Evolutionary conservation across 2,113 vertebrate species (phyloP), one percentile per base, ranked within the genome.

Genomic region (Canis aureus): DNA sequence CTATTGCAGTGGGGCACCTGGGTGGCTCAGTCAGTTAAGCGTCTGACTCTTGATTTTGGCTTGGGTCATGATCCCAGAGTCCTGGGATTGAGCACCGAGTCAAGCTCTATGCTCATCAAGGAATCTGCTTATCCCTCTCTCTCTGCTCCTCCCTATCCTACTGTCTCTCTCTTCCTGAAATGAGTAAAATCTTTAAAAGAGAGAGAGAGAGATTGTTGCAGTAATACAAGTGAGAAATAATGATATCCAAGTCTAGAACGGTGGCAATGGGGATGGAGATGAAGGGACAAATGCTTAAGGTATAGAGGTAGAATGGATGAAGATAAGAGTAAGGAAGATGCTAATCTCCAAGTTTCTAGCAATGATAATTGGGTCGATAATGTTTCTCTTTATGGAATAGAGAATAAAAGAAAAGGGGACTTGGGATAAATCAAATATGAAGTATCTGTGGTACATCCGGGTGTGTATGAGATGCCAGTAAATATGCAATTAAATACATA

Each of bases 221-320:
- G 57, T 80, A 80, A 91, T 49, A 62, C 11, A 86, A 89, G 25
- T 89, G 53, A 96, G 57, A 96, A 93, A 78, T 89, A 62, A 85
- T 85, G 20, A 35, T 29, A 22, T 69, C 29, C 29, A 95, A 91
- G 55, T 62, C 67, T 78, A 89, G n/a, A 90, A 25, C 57, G 64
- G 59, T 89, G 29, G 76, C 16, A 80, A 20, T 84, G 17, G 38
- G 27, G 3, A 78, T 62, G 17, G 27, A 83, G 35, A 94, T 57
- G 74, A 89, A 94, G 35, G 57, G 55, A 57, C 32, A 87, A 73
- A 29, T 32, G 8, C 62, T 92, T 67, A 53, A 23, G 13, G 53
- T 91, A 51, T 10, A 85, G 55, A 86, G 59, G 51, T 71, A 59
- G 20, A 79, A 20, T 80, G 53, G 32, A 74, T 89, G 19, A 35